These are phyloP conservation scores for Agrochola lota DNA, from an alignment of 2,888 invertebrate species.

Conservation along the genomic window DNA sequence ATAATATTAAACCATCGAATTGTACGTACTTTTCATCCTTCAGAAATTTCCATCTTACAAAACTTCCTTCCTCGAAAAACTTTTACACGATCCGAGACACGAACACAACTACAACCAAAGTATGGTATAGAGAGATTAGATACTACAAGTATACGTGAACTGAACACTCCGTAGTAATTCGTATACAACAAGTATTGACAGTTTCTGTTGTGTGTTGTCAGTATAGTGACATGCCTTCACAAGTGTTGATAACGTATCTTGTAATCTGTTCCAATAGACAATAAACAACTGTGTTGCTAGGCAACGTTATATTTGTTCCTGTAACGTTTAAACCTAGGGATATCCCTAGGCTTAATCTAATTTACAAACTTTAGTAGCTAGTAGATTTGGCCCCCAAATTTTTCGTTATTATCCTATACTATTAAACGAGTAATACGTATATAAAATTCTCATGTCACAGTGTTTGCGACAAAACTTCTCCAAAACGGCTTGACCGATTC, in stretches of 20 bases:
- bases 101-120: constrained; percentile 26
- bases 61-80: constrained; percentile 21
- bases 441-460: too few relatives aligned
- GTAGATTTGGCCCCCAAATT: too few relatives aligned
- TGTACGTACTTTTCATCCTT: constrained; percentile 26
- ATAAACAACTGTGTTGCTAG: constrained; percentile 29
- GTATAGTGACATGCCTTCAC: constrained; percentile 24
- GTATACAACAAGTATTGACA: constrained; percentile 28
- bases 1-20: neutral
- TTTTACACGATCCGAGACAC: constrained; percentile 14
- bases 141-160: neutral
- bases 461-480: too few relatives aligned
- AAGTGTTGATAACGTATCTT: constrained; percentile 45
- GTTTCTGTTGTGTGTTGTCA: constrained; percentile 22
- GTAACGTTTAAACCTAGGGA: neutral
- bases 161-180: neutral
- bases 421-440: too few relatives aligned
- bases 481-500: too few relatives aligned
- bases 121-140: constrained; percentile 20
- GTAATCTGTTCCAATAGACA: constrained; percentile 43
- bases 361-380: too few relatives aligned
- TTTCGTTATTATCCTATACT: too few relatives aligned
- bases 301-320: constrained; percentile 20
- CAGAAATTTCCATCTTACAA: constrained; percentile 22
- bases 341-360: too few relatives aligned